phyloP scores from a whole-genome alignment of 2,113 vertebrate species.

The Poecile atricapillus region DNA sequence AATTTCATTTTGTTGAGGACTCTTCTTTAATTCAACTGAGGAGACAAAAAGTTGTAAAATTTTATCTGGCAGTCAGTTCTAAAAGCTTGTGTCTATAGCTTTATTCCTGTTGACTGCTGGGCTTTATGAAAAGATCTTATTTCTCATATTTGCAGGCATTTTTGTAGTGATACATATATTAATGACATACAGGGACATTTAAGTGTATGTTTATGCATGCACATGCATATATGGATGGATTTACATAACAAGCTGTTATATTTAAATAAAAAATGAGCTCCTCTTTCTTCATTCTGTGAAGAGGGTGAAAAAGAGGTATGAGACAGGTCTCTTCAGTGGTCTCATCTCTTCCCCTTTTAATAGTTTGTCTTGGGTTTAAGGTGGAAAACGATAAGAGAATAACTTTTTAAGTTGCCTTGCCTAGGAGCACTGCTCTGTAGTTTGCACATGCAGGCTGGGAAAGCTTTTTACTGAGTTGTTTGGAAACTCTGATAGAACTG shows the following conservation, averaged over 20 bases:
- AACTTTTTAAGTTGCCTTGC: background rate
- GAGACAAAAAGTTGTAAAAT: background rate
- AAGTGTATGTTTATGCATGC: background rate
- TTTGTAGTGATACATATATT: background rate
- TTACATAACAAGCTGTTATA: background rate
- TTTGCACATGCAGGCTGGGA: background rate
- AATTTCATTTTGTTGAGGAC: background rate
- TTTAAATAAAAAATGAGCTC: background rate
- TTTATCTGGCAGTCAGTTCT: background rate
- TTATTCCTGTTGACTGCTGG: background rate
- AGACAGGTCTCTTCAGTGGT: background rate
- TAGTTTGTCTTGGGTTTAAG: background rate
- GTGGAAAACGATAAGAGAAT: background rate
- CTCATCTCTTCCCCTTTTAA: rapidly evolving
- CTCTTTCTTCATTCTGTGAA: background rate
- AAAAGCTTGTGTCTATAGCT: background rate
- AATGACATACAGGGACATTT: background rate
- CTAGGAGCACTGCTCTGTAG: background rate
- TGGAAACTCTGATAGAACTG: background rate
- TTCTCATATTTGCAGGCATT: background rate
- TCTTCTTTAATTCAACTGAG: background rate
- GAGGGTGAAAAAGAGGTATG: background rate
- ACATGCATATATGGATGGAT: background rate
- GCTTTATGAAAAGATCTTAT: background rate
- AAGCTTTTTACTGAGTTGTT: background rate